Evolutionary conservation across 2,113 vertebrate species (phyloP).

Genomic region (Actinemys pallida): DNA sequence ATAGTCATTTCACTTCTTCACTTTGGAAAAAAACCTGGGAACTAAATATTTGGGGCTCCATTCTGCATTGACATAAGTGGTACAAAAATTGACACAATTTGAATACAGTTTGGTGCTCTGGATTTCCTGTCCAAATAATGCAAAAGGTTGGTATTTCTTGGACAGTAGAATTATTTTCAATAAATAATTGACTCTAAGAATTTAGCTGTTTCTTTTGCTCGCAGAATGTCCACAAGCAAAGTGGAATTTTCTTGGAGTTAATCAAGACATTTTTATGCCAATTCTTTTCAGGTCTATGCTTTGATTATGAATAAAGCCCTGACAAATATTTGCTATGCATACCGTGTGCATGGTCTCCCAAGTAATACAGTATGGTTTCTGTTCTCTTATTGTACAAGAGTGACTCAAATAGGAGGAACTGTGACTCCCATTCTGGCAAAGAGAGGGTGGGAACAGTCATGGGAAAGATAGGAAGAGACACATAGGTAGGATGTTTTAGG

Average conservation of each 20-base stretch:
- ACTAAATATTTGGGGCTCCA: background rate
- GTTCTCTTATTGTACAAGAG: background rate
- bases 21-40: background rate
- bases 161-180: background rate
- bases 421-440: background rate
- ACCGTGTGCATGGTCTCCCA: background rate
- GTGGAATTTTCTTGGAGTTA: background rate
- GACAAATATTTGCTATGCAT: accelerated
- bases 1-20: background rate
- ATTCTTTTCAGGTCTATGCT: background rate
- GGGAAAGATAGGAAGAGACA: background rate
- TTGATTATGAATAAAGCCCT: background rate
- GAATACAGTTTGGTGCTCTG: background rate
- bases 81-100: background rate
- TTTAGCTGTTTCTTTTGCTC: background rate
- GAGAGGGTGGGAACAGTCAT: background rate
- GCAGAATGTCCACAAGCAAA: background rate
- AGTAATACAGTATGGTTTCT: background rate
- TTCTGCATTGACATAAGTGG: background rate
- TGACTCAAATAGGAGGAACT: background rate
- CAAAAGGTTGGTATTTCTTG: background rate
- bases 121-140: background rate
- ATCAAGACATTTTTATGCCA: background rate
- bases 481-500: background rate
- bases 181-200: background rate